Evolutionary conservation across 1,140 invertebrate genomes (phyloP), one percentile per base, ranked within the genome.

Genomic region (Melitaea cinxia): DNA sequence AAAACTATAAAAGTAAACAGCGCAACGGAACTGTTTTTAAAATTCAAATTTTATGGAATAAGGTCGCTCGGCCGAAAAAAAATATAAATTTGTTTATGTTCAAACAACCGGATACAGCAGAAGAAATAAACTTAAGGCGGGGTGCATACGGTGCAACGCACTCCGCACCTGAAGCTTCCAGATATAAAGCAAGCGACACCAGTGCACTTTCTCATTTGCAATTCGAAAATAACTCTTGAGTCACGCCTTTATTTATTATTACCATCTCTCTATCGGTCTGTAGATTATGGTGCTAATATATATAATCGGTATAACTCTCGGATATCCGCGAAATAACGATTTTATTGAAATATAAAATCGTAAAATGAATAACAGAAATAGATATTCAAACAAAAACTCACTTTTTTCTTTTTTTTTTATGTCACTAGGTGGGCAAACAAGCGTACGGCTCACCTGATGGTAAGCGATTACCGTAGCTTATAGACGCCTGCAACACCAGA

Each of bases 221-320:
- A 80, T 75, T 86, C 82, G 79, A 86, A 87, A 89, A 89, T 89
- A 89, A 80, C 78, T 68, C 17, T 61, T 88, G 86, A 88, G 66
- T 88, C 85, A 88, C 76, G 75, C 56, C 68, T 78, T 78, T 87
- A 85, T 88, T 84, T 82, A 85, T 75, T 75, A 82, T 61, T 75
- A 45, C 54, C 72, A 56, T 19, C 42, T 23, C 42, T 70, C 64
- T 70, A 37, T 37, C 68, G 72, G 78, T 75, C 78, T 77, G 73
- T 65, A 68, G 55, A 50, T 62, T 57, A 55, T 37, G 53, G 37
- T 19, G 10, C 10, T 19, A 42, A 57, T 42, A 57, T 53, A 23
- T 24, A 70, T 37, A 37, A 54, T 45, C 55, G 45, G 42, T 52
- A 37, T 35, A 15, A 28, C 26, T 1, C 35, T 37, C 50, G 39